Evolutionary conservation across 1,140 invertebrate species (phyloP), one percentile per base, ranked within the genome.

Genomic region (Cotesia chilonis): DNA sequence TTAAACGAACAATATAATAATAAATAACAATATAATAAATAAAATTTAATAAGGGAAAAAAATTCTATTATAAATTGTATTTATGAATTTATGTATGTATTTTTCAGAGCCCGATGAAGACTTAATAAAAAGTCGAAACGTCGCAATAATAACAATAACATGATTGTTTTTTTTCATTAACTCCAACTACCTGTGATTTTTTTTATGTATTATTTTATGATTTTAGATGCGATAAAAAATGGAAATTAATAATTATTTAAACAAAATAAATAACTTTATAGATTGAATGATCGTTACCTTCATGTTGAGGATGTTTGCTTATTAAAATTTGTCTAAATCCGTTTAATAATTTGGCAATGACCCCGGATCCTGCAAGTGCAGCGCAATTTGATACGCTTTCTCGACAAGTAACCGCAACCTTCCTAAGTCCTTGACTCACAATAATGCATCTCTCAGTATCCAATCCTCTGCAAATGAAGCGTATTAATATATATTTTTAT

Each of bases 361-460:
- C 82, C 37, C 85, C 87, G 4, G 81, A 80, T 20, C 83, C 79
- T 10, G 87, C 84, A 4, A 89, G 81, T 4, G 81, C 75, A 1
- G 87, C 80, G 63, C 86, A 87, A 73, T 82, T 88, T 10, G 86
- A 84, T 4, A 79, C 75, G 71, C 85, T 87, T 74, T 88, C 87
- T 67, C 84, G 82, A 60, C 88, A 88, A 2, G 84, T 86, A 4
- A 79, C 72, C 4, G 84, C 80, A 4, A 86, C 74, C 74, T 80
- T 83, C 67, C 82, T 81, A 54, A 87, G 74, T 17, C 84, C 85
- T 51, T 75, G 71, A 3, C 79, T 85, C 7, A 86, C 73, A 4
- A 86, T 84, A 2, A 68, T 72, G 10, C 73, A 73, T 74, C 76
- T 81, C 12, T 86, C 84, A n/a, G 71, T 75, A 57, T 86, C 79